Conservation (phyloP, 2,888 invertebrate genomes). For the Myopa testacea region DNA sequence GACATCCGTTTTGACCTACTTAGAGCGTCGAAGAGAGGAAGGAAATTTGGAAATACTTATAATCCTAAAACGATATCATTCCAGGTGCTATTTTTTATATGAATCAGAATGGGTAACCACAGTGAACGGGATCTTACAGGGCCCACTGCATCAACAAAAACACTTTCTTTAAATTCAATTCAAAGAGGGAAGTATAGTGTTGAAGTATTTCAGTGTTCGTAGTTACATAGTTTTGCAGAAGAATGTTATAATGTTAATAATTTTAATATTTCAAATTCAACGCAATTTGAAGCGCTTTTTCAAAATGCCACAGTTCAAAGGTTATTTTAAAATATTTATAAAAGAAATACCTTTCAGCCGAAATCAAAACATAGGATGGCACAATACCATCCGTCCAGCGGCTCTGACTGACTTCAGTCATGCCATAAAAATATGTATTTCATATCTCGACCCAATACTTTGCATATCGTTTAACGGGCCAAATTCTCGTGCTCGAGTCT, state of each 20-base stretch:
- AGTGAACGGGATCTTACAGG: background rate
- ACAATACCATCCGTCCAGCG: background rate
- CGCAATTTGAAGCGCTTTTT: no score
- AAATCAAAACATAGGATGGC: no score
- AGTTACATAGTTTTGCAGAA: no score
- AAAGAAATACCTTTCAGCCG: no score
- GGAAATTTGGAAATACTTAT: background rate
- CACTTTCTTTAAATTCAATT: background rate
- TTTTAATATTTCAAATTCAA: no score
- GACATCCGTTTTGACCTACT: background rate
- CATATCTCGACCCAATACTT: slow-evolving; percentile 19
- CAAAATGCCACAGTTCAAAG: no score
- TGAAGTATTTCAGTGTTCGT: no score
- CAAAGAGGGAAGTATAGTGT: no score
- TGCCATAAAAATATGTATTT: slow-evolving; percentile 28
- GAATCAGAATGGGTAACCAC: background rate
- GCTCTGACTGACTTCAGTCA: background rate
- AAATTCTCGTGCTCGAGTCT: no score
- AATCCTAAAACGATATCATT: background rate
- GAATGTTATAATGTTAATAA: no score
- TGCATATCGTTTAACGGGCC: background rate
- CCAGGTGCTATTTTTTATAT: background rate
- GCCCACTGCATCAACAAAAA: background rate
- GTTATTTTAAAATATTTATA: no score
- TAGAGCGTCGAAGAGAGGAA: background rate